Conservation (phyloP, 2,113 vertebrate genomes). For the Gymnorhina tibicen region DNA sequence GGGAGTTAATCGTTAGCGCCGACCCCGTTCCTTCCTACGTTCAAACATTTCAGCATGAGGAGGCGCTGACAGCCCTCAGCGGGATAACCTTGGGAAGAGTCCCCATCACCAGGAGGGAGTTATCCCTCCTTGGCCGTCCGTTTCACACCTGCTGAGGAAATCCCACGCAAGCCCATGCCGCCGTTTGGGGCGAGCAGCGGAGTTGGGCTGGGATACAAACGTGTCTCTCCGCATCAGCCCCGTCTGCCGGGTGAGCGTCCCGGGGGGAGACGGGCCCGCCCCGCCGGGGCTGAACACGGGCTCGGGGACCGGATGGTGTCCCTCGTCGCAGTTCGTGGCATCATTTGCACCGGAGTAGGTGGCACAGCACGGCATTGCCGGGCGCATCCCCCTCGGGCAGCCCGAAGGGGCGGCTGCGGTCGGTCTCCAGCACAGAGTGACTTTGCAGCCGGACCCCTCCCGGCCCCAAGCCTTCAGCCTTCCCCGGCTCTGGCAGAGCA, state of each 20-base stretch:
- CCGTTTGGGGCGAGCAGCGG: neutral
- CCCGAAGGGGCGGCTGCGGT: neutral
- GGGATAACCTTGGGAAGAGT: neutral
- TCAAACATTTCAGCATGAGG: neutral
- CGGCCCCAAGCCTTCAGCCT: neutral
- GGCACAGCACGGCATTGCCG: neutral
- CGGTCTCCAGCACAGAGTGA: neutral
- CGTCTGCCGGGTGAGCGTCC: neutral
- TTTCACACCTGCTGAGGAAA: neutral
- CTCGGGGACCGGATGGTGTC: neutral
- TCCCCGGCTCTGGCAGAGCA: neutral
- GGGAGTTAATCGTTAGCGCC: neutral
- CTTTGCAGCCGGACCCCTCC: neutral
- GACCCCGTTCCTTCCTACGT: neutral
- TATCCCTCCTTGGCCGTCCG: neutral
- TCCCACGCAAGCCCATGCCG: neutral
- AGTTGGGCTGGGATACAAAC: neutral
- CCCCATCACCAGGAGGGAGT: neutral
- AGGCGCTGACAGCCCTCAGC: neutral
- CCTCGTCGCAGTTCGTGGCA: neutral
- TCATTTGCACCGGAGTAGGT: neutral
- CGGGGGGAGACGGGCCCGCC: neutral
- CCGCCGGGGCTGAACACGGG: neutral
- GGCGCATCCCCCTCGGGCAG: neutral
- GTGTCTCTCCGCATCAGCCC: fast-evolving